Evolutionary conservation across 1,140 invertebrate genomes (phyloP), one percentile per base, ranked within the genome.

Genomic region (Parasteatoda tepidariorum): DNA sequence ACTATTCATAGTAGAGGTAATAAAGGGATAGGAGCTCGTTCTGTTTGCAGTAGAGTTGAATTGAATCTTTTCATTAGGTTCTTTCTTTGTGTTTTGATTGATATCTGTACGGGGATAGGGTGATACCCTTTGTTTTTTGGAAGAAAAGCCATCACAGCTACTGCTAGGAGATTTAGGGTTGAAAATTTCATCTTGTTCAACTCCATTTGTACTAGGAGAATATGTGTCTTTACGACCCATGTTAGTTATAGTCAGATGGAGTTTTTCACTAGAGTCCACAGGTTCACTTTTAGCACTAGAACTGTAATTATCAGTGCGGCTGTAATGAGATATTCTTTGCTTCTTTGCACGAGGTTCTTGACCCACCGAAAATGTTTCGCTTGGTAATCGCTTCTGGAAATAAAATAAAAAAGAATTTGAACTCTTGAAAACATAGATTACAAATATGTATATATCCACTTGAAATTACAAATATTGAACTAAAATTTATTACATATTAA

Each of bases 301-400:
- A 30, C 11, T 30, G 26, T 22, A 15, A 7, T 28, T 30, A 18
- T 67, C 64, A 5, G 64, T 28, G 1, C 64, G 64, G 41, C 9
- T 76, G 15, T 84, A 68, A 54, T 84, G 71, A 59, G 71, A 84
- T 24, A 84, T 84, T 22, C 71, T 34, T 18, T 75, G 73, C 24
- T 75, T 84, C 33, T 76, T 84, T n/a, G 54, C 38, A 24, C 71
- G 73, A 68, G 48, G 64, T 31, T 48, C 48, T 6, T 59, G 41
- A 68, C 28, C 18, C 13, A 34, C n/a, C 30, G 73, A 22, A 22
- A 26, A n/a, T 18, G 2, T 13, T 26, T 73, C 70, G 28, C 5
- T n/a, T n/a, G 31, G 11, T 55, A 57, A 22, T 33, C 81, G 68
- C 28, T 83, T 83, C 81, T 83, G 28, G 2, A 41, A 5, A 22